Evolutionary conservation across 1,140 invertebrate genomes (phyloP), one percentile per base, ranked within the genome.

Genomic region (Nasonia longicornis): DNA sequence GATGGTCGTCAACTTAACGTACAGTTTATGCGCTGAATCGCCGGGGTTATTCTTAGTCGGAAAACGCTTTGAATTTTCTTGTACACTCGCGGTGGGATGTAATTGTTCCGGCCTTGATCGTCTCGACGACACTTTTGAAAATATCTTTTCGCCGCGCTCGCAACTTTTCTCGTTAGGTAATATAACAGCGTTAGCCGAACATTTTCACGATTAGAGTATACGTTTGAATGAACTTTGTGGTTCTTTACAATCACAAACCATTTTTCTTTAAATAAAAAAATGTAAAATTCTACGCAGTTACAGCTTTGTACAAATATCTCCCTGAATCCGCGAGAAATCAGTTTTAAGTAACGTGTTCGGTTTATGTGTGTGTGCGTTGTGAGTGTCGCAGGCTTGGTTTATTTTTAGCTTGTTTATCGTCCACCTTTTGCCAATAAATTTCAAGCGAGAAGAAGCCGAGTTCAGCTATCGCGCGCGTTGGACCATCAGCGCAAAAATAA

Each of bases 401-500:
- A 73, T 73, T 73, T 73, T 73, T 73, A 73, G 26, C 42, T 73
- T 73, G 42, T 73, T 73, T 73, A 48, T 73, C 71, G 42, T 29
- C 12, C 29, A 70, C 69, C 29, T 70, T 70, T 38, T 70, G 69
- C 69, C 69, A 70, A 70, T 70, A 70, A 70, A 70, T 35, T 70
- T 70, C 31, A 38, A 26, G 69, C 14, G 7, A 29, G 22, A 2
- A 29, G 64, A 16, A 58, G 64, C 10, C 29, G 3, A 12, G 14
- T 63, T 63, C n/a, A 67, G 10, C 26, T 67, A 67, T 67, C 29
- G 64, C 26, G 64, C 20, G 52, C 20, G 52, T 20, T 58, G 52
- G 52, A 58, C 52, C 20, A 20, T 4, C 14, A 26, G 45, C 12
- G 52, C 52, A n/a, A 58, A 58, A 58, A 58, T 58, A 58, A 26